These are phyloP conservation scores for Rhagologus leucostigma DNA, from an alignment of 2,113 vertebrate genomes.

Conservation along the genomic window DNA sequence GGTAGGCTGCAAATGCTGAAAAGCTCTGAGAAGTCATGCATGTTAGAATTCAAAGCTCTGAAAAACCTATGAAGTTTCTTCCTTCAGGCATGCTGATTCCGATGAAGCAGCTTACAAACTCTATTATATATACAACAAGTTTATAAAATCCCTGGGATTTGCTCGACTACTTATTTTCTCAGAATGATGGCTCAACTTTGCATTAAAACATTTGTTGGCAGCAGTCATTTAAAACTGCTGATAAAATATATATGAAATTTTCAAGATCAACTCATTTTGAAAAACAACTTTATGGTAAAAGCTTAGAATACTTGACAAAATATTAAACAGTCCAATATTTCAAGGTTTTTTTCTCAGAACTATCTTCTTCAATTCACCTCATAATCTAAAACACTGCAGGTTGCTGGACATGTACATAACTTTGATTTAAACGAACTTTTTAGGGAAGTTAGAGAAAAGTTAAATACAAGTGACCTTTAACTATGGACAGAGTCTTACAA, in stretches of 20 bases:
- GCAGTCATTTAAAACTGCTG: background rate
- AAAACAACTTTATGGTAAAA: background rate
- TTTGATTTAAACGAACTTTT: background rate
- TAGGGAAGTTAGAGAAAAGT: background rate
- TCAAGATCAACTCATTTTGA: background rate
- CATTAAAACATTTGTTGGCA: background rate
- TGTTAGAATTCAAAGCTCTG: background rate
- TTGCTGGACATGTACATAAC: accelerated
- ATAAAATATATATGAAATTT: background rate
- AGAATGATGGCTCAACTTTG: background rate
- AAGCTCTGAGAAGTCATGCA: background rate
- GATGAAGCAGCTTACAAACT: background rate
- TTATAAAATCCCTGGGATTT: background rate
- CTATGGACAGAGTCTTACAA: background rate
- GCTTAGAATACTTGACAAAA: background rate
- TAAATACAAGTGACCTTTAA: background rate
- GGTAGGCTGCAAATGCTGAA: background rate
- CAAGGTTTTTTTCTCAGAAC: background rate
- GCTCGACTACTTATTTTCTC: background rate
- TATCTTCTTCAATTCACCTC: background rate
- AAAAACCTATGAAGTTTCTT: background rate
- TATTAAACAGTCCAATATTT: background rate
- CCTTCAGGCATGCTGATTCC: background rate
- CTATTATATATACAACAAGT: background rate
- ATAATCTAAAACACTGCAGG: background rate